Conservation (phyloP, 2,797 vertebrate species). For the Malacoctenus gilli region DNA sequence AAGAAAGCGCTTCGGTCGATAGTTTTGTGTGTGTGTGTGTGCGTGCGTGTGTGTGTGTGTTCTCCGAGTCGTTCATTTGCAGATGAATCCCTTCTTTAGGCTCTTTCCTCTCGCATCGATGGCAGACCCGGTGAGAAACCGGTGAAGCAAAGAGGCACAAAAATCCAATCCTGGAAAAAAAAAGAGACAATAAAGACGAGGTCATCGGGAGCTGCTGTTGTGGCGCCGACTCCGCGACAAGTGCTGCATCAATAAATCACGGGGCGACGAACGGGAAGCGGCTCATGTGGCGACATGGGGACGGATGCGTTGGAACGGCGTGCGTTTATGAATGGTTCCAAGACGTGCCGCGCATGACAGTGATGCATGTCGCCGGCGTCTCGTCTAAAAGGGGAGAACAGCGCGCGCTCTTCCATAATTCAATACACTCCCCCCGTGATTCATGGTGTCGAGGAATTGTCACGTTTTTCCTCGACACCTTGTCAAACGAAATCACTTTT, state of each 20-base stretch:
- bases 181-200: conserved; percentile 8
- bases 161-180: conserved; percentile 29
- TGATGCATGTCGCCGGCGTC: conserved; percentile 1
- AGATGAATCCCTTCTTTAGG: conserved; percentile 18
- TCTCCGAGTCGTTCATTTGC: conserved; percentile 18
- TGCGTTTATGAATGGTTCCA: too few species aligned
- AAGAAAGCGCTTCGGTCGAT: conserved; percentile 29
- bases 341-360: conserved; percentile 1
- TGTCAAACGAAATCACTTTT: conserved; percentile 7
- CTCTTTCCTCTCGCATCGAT: conserved; percentile 20
- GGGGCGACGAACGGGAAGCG: conserved; percentile 22
- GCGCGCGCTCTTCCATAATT: conserved; percentile 1
- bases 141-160: conserved; percentile 18
- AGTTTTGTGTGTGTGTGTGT: too few species aligned
- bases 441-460: conserved; percentile 9
- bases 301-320: conserved; percentile 5
- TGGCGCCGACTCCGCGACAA: too few species aligned
- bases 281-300: neutral
- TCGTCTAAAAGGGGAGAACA: conserved; percentile 7
- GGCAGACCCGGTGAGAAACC: conserved; percentile 1
- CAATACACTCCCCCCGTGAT: conserved; percentile 17
- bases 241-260: conserved; percentile 9
- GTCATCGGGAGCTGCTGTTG: conserved; percentile 5
- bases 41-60: too few species aligned
- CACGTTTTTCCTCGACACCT: neutral